Base-by-base conservation (phyloP, 2,888 invertebrate species). In the Agrotis segetum region DNA sequence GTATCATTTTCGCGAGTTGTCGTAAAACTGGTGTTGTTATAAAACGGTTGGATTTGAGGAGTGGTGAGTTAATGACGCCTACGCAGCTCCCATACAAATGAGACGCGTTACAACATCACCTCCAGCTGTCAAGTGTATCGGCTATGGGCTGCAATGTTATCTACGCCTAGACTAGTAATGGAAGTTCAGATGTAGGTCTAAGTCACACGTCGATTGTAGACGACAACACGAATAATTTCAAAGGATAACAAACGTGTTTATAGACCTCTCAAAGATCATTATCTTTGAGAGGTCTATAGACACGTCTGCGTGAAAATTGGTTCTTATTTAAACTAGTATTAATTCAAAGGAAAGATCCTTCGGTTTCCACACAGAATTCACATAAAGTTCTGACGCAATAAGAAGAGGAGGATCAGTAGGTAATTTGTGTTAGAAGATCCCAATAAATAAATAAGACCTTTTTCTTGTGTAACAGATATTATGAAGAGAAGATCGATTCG, bases 141-240 rank as follows among this genome's bases (percentile, higher is more conserved):
- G 46, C 73, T 75, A 67, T 75, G 67, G 67, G n/a, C 59, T 65
- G 71, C 74, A 81, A 81, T 68, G 80, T 69, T 72, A 67, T 76
- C 64, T 72, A 74, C 61, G 71, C 17, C 49, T 67, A 63, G 83
- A 80, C 76, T 83, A 83, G 71, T 83, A 81, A 83, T 83, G 60
- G 72, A 72, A 67, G 59, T 70, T 40, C 62, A 66, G 65, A 82
- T 79, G 67, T 67, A 65, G 73, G 82, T 72, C 67, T 77, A 67
- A 81, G 67, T 60, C 82, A 67, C 60, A 62, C 63, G 66, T 76
- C 60, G 55, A 46, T 56, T 49, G 11, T 19, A 64, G 58, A 53
- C 5, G 52, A 55, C 13, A 17, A 7, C 46, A 49, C 19, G 40
- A 49, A 29, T 60, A 47, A 58, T 34, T 19, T 58, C 9, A 5